Evolutionary conservation across 53 echinoderm and acorn worm genomes (phyloP), one percentile per base, ranked within the genome.

Genomic region (Henricia sp.): DNA sequence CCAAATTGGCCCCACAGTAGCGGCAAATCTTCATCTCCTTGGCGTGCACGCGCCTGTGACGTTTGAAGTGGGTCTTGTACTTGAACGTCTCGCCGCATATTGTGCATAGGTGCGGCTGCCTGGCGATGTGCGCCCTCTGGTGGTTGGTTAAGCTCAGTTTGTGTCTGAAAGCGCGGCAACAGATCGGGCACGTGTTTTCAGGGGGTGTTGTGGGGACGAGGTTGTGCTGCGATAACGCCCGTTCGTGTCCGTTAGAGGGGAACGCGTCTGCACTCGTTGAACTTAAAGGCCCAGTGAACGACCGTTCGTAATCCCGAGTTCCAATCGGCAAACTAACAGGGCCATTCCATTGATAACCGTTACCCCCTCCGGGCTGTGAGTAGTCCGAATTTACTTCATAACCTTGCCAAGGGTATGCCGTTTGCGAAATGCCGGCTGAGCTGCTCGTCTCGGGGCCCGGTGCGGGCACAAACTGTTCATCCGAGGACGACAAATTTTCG

Each of bases 61-160:
- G 77, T 41, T 82, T 91, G 16, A 95, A 54, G 27, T 95, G 89
- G 35, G 86, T 89, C 57, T 95, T 95, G 71, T 91, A 93, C 44
- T 93, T 91, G 66, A 95, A 95, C 13, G 56, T 66, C 44, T 93
- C 89, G 26, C 83, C 70, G 64, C 95, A 95, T 71, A 86, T 88
- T 23, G 83, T 84, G 43, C 95, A 95, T 5, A 58, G 0, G 71
- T 95, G 93, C 3, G 77, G 85, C 67, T 89, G 86, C 21, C 72
- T 78, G 3, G 64, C 30, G 11, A 89, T 67, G 37, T 95, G 95
- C 25, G 90, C 83, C 48, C 95, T 70, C 74, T 95, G 91, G 70
- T 95, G 95, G 42, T 95, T 95, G 34, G 91, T 93, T 26, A 95
- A 69, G 20, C 93, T 86, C 37, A 95, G 77, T 51, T 82, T 93